Conservation (phyloP, 2,113 vertebrate genomes). For the Prionailurus viverrinus region DNA sequence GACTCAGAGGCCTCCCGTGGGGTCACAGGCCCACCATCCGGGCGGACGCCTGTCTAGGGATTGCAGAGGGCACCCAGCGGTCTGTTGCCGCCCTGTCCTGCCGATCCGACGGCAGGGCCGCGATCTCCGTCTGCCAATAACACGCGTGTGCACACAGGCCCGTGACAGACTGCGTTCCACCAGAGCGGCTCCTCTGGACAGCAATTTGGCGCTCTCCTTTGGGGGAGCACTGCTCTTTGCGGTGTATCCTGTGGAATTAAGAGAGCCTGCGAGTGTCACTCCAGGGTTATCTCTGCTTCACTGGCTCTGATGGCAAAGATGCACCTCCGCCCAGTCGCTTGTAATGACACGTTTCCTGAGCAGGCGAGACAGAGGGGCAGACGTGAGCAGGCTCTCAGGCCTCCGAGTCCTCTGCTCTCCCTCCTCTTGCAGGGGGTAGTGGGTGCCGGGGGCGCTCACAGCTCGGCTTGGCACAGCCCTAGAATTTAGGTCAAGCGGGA, state of each 20-base stretch:
- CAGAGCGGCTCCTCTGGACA: background rate
- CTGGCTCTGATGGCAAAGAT: background rate
- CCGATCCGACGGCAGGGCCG: background rate
- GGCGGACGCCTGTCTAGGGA: background rate
- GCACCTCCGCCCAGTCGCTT: accelerated
- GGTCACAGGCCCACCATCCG: background rate
- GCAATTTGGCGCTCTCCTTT: background rate
- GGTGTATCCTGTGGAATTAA: background rate
- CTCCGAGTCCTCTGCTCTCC: background rate
- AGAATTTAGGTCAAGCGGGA: background rate
- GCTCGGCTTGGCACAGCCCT: background rate
- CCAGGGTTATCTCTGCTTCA: background rate
- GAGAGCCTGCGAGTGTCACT: background rate
- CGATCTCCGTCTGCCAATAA: background rate
- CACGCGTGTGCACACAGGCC: accelerated
- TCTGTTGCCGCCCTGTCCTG: accelerated
- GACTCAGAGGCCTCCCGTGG: background rate
- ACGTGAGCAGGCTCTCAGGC: accelerated
- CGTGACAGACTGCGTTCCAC: accelerated
- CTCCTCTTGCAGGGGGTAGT: too few relatives aligned
- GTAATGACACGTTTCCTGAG: background rate
- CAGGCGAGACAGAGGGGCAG: accelerated
- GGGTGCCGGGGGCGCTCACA: accelerated
- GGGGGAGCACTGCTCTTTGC: background rate
- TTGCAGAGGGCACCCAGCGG: accelerated